Evolutionary conservation across 23 tunicate genomes (phyloP), one percentile per base, ranked within the genome.

Genomic region (Trididemnum miniatum): DNA sequence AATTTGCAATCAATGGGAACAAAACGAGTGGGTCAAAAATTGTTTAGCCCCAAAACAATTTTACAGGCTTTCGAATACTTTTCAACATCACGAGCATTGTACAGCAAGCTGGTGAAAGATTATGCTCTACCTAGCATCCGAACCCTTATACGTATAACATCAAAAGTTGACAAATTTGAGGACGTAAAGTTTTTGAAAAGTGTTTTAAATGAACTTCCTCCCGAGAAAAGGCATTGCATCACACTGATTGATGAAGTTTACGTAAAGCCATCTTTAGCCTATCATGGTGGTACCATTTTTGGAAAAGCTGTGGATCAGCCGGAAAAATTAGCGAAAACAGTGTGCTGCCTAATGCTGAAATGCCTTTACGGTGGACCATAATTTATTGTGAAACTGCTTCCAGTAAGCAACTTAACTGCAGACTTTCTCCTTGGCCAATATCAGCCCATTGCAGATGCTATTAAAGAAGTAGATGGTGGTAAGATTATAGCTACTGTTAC

Each of bases 251-350:
- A 73, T 73, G 29, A 37, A 24, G 59, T 73, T 38, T 73, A 73
- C 59, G 25, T 73, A 5, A 73, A 73, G 30, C 30, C 79, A 73
- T 38, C 59, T 20, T 20, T 37, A 20, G 38, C 79, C 28, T 39
- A 37, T 23, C 79, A 73, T 73, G 59, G 79, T 73, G 57, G 79
- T 1, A 73, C 28, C 20, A 26, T 39, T 3, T 73, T 73, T 73
- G 79, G 79, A 5, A 73, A 73, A 73, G 79, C 79, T 37, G 79
- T 73, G 37, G 79, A 73, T 40, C 79, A 73, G 20, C 79, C 79
- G 18, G 59, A 73, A 20, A 73, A 73, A 22, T 39, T 73, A 24
- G 79, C 79, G 4, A 73, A 39, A 29, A 73, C 79, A 37, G 24
- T 37, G 9, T 20, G 57, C 5, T 73, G 59, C 57, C 37, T 73